Evolutionary conservation across 2,113 vertebrate species (phyloP), one percentile per base, ranked within the genome.

Genomic region (Todiramphus chloris): DNA sequence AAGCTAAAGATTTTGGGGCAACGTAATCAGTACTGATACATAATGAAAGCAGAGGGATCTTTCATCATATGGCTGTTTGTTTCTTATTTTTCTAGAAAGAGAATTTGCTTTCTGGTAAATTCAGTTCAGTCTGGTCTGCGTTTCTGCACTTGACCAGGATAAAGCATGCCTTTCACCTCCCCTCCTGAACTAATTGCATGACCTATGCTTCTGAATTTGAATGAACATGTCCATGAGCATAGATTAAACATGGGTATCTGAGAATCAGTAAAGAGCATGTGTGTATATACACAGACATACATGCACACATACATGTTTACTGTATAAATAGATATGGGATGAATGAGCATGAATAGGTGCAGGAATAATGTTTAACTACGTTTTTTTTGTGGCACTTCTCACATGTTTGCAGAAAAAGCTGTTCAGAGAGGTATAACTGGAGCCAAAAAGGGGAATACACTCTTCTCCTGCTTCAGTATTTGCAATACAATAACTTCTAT

Each of bases 1-100:
- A 86, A 41, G 70, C 77, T 94, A 96, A 96, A 94, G 81, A 95
- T 85, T 96, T 95, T 70, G 93, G 43, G 62, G 69, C 72, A 87
- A 37, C 41, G 48, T 92, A 97, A 90, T 91, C 88, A 92, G 86
- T 79, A 80, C 83, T 84, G 55, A 93, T 93, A 96, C 30, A 93
- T 73, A 94, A 80, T 72, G 59, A 97, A 94, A 96, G 63, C 77
- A 76, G 67, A 97, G 64, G 18, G 67, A 91, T 69, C 39, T 96
- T 95, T 95, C 94, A 95, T 91, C 58, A 25, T 58, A 56, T 14
- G 62, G n/a, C 24, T 83, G 58, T 59, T 92, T 77, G 83, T 85
- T 37, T 35, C 72, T 94, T 87, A 84, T 31, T 69, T 89, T 94
- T 44, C 63, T 89, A 41, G 62, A 74, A 93, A 53, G 14, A 82